phyloP scores from a whole-genome alignment of 2,888 invertebrate species.

The Teleogryllus oceanicus region DNA sequence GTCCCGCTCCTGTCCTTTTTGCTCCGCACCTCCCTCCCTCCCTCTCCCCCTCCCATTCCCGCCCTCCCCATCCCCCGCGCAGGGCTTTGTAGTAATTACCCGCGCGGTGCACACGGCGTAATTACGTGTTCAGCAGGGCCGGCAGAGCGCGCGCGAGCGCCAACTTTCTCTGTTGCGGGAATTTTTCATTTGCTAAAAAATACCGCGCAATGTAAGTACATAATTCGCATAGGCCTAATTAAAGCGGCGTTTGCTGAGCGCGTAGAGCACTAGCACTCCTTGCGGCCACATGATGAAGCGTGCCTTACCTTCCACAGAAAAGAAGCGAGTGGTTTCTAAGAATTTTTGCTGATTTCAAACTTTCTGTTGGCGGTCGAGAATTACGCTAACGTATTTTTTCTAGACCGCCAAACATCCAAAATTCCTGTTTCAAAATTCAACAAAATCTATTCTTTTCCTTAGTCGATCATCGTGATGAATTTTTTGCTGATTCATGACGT shows the following conservation, averaged over 20 bases:
- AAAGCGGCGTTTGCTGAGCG: not conserved
- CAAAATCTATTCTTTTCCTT: too few relatives aligned
- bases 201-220: constrained; percentile 18
- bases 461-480: too few relatives aligned
- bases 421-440: too few relatives aligned
- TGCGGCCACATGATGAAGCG: too few relatives aligned
- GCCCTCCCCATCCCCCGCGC: not conserved
- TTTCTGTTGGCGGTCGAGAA: too few relatives aligned
- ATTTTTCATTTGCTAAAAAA: constrained; percentile 1
- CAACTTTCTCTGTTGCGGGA: not conserved
- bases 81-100: not conserved
- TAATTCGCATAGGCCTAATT: not conserved
- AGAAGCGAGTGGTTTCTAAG: too few relatives aligned
- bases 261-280: not conserved
- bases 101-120: not conserved
- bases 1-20: too few relatives aligned
- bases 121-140: not conserved
- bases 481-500: too few relatives aligned
- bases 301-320: too few relatives aligned
- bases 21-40: not conserved
- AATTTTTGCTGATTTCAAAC: too few relatives aligned
- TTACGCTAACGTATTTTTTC: too few relatives aligned
- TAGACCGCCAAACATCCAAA: too few relatives aligned
- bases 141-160: not conserved
- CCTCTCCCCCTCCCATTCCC: not conserved